Percentiles rank a stretch among this genome's conserved stretches.
phyloP scores from a whole-genome alignment of 2,113 vertebrate genomes.

The Clinocottus analis region DNA sequence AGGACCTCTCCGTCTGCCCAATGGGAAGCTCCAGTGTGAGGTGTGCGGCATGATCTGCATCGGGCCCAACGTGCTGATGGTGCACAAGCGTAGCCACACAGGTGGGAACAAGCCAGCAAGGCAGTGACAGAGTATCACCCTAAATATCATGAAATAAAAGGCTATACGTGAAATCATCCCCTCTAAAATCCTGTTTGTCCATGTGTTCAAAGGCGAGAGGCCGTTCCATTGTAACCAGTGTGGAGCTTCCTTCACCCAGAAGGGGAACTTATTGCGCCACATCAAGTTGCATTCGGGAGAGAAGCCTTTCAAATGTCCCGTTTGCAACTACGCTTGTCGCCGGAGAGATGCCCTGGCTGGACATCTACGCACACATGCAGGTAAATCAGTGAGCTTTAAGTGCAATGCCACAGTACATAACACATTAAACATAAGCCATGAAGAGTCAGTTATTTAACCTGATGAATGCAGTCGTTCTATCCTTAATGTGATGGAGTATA shows the following conservation, averaged over 20 bases:
- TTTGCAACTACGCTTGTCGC: conserved; percentile 96
- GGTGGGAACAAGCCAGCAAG: conserved; percentile 80
- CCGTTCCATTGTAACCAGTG: conserved; percentile 98
- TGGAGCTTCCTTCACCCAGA: conserved; percentile 97
- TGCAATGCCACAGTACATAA: neutral
- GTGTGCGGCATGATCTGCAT: conserved; percentile 97
- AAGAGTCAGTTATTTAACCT: conserved; percentile 1
- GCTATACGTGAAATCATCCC: neutral
- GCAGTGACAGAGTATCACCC: neutral
- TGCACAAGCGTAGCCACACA: conserved; percentile 98
- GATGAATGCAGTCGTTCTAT: neutral
- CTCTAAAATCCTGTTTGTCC: neutral
- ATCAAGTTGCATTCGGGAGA: conserved; percentile 98
- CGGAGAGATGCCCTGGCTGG: conserved; percentile 93
- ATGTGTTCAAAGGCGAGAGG: conserved; percentile 86
- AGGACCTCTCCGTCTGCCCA: conserved; percentile 92
- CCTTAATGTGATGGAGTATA: neutral
- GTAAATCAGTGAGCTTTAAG: conserved; percentile 76
- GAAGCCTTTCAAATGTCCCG: conserved; percentile 97
- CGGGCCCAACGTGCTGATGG: conserved; percentile 97
- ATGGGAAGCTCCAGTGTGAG: conserved; percentile 95
- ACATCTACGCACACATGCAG: conserved; percentile 94
- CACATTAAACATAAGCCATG: neutral
- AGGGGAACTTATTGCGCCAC: conserved; percentile 96
- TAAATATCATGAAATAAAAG: neutral